A percentile compares a stretch with the other conserved stretches of the same genome.
phyloP scores from a whole-genome alignment of 1,140 invertebrate species.

The Papilio polytes region DNA sequence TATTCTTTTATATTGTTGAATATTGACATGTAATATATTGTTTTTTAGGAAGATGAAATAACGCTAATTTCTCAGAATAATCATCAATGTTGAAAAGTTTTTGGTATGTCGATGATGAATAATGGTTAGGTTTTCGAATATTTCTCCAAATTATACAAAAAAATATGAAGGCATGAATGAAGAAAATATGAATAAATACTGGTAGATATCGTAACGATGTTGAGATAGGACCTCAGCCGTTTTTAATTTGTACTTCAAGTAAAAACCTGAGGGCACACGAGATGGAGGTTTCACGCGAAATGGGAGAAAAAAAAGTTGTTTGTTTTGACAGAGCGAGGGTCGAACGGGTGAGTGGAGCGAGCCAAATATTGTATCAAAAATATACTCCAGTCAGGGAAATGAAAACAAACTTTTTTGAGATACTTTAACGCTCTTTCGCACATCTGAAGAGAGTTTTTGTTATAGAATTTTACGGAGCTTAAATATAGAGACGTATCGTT shows the following conservation, averaged over 20 bases:
- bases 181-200: background rate
- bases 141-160: too few relatives aligned
- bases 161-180: background rate
- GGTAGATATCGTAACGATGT: slow-evolving; percentile 24
- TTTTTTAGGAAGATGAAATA: too few relatives aligned
- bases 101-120: too few relatives aligned
- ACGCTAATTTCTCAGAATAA: too few relatives aligned
- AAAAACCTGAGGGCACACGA: slow-evolving; percentile 73
- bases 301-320: slow-evolving; percentile 66
- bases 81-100: too few relatives aligned
- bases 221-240: slow-evolving; percentile 57
- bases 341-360: slow-evolving; percentile 52
- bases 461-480: slow-evolving; percentile 39
- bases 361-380: slow-evolving; percentile 54
- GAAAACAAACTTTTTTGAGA: slow-evolving; percentile 43
- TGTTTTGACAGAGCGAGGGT: slow-evolving; percentile 68
- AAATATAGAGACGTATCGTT: background rate
- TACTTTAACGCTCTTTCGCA: slow-evolving; percentile 44
- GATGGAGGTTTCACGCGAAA: slow-evolving; percentile 61
- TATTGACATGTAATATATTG: too few relatives aligned
- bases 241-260: slow-evolving; percentile 78
- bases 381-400: slow-evolving; percentile 48
- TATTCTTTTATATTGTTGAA: background rate
- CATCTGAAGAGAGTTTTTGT: slow-evolving; percentile 41
- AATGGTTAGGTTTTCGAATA: too few relatives aligned